Evolutionary conservation across 2,113 vertebrate species (phyloP).

Genomic region (Elachura formosa): DNA sequence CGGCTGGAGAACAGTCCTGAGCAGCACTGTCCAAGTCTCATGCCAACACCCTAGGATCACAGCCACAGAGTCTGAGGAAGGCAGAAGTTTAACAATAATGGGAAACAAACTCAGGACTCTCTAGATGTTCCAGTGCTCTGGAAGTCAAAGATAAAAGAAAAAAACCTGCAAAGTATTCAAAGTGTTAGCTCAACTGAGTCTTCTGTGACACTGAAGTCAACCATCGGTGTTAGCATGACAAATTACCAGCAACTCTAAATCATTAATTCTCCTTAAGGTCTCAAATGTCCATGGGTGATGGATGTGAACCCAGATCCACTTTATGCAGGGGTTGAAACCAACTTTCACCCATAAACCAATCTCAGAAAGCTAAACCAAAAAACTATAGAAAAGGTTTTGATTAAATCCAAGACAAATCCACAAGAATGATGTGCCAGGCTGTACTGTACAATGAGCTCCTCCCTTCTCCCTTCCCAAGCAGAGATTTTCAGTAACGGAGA

Average conservation of each 20-base stretch:
- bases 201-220: background rate
- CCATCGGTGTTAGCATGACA: background rate
- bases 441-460: background rate
- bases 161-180: background rate
- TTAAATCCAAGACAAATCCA: background rate
- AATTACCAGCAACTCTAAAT: background rate
- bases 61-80: background rate
- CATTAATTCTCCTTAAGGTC: background rate
- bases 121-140: background rate
- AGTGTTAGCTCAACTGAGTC: background rate
- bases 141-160: background rate
- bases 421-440: background rate
- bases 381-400: background rate
- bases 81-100: background rate
- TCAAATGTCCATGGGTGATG: background rate
- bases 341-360: background rate
- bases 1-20: background rate
- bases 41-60: background rate
- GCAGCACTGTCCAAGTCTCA: background rate
- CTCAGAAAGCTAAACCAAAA: background rate
- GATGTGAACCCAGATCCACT: background rate
- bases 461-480: background rate
- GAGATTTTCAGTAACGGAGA: background rate
- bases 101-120: background rate
- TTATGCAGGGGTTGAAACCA: background rate